Conservation (phyloP, 2,113 vertebrate genomes). For the Synchiropus splendidus region DNA sequence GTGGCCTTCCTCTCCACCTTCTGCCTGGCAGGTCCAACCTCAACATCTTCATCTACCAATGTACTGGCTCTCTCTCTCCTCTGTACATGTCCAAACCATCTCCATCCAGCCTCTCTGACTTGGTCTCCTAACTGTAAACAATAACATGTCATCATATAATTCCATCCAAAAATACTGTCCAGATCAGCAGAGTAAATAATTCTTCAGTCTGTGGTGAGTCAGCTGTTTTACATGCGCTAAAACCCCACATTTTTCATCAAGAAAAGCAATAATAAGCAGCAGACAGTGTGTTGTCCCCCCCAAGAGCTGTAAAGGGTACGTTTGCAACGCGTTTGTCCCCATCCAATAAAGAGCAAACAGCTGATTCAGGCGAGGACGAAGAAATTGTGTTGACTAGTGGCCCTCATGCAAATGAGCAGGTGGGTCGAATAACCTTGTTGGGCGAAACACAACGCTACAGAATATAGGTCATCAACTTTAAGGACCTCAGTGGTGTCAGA, state of each 20-base stretch:
- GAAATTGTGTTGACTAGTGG: neutral
- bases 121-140: too few relatives aligned
- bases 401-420: neutral
- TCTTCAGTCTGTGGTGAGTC: too few relatives aligned
- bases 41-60: too few relatives aligned
- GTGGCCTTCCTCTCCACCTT: too few relatives aligned
- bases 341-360: conserved; percentile 1
- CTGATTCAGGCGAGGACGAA: neutral
- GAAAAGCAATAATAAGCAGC: neutral
- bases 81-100: too few relatives aligned
- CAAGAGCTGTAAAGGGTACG: neutral
- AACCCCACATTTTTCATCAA: neutral
- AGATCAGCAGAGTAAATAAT: too few relatives aligned
- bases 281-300: neutral
- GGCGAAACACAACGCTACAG: neutral
- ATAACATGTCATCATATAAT: too few relatives aligned
- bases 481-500: too few relatives aligned
- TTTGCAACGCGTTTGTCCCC: neutral
- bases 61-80: too few relatives aligned
- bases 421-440: neutral
- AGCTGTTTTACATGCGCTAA: neutral
- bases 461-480: neutral
- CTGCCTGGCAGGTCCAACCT: too few relatives aligned
- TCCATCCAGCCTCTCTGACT: too few relatives aligned
- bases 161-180: too few relatives aligned